Evolutionary conservation across 1,140 invertebrate species (phyloP).

Genomic region (Monomorium pharaonis): DNA sequence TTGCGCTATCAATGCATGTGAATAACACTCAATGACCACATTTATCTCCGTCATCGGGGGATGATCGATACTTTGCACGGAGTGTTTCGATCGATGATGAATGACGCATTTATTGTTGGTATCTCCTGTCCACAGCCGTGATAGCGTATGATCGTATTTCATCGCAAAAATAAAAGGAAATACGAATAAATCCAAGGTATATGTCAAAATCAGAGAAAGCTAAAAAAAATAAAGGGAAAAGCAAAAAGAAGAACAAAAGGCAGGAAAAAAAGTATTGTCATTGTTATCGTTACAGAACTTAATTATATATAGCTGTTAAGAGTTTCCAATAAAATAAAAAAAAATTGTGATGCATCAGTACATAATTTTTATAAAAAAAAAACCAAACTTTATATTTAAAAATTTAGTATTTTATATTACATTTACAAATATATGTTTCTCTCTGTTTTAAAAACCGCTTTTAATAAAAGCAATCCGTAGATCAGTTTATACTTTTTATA

Average conservation of each 20-base stretch:
- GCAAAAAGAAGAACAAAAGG: not conserved
- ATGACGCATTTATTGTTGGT: constrained; percentile 32
- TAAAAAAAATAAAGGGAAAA: not conserved
- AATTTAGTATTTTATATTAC: not conserved
- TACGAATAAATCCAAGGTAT: not conserved
- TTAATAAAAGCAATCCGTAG: not conserved
- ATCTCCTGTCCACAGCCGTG: constrained; percentile 7
- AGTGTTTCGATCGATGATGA: constrained; percentile 31
- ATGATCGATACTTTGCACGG: constrained; percentile 22
- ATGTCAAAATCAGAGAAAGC: constrained; percentile 2
- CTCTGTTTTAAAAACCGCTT: not conserved
- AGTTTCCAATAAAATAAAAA: not conserved
- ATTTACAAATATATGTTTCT: not conserved
- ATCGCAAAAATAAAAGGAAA: constrained; percentile 15
- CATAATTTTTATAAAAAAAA: not conserved
- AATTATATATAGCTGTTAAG: not conserved
- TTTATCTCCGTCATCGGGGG: constrained; percentile 17
- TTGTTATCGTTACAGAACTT: not conserved
- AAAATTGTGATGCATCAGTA: not conserved
- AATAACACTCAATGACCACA: constrained; percentile 10
- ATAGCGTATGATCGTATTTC: constrained; percentile 15
- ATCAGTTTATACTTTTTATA: not conserved
- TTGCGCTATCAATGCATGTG: not conserved
- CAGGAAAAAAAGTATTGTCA: not conserved
- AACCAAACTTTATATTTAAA: not conserved